Evolutionary conservation across 2,888 invertebrate species (phyloP), one percentile per base, ranked within the genome.

Genomic region (Shargacucullia verbasci): DNA sequence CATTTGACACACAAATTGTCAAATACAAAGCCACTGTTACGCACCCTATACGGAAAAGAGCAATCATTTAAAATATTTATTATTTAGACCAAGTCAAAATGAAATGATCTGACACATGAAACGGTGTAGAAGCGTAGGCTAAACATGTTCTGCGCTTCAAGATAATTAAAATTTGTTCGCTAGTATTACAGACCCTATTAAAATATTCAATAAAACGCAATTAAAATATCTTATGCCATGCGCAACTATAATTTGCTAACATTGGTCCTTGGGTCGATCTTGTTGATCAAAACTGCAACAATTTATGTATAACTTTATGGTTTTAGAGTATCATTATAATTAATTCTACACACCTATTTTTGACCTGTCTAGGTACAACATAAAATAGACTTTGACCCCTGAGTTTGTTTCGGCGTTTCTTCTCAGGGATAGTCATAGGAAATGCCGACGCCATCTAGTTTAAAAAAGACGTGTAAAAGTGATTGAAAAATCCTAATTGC

Each of bases 171-270:
- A 59, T 64, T 61, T 38, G 12, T 35, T 20, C 11, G 37, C 35
- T 33, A 25, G 7, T 38, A 56, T 31, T 33, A 29, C 10, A 43
- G 7, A 12, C 27, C 25, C 27, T 58, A 54, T 66, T 67, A 64
- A 52, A 41, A 6, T 44, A 48, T 53, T 37, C n/a, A 66, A 52
- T 66, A 38, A 59, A 66, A 58, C 58, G 43, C 49, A 61, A 58
- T 59, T 58, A 54, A 53, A 44, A 61, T 66, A 60, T 40, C 64
- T 74, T 50, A 72, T 41, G 29, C 50, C 37, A 48, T 47, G 29
- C 43, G 34, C 15, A 33, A 37, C n/a, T 29, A 46, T 49, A 46
- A 60, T 60, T 69, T 50, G 43, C 35, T 33, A 58, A 44, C 37
- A 52, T 34, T 13, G 44, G 41, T 46, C 59, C 27, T 29, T 35